Evolutionary conservation across 2,113 vertebrate genomes (phyloP).

Genomic region (Oxyura jamaicensis): DNA sequence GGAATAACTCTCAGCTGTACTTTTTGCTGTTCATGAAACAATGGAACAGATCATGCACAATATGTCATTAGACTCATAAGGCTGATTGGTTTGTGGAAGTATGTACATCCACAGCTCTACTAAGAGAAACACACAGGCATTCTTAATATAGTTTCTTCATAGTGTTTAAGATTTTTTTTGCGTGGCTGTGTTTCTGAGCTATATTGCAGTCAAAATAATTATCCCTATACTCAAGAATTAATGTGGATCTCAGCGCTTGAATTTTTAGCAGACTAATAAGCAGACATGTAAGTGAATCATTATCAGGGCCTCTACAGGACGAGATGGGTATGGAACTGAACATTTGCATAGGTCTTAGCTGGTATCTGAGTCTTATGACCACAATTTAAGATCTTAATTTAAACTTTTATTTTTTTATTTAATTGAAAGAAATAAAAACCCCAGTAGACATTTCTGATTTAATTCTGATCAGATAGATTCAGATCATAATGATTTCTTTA

Average conservation of each 20-base stretch:
- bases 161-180: background rate
- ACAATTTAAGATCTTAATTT: background rate
- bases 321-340: background rate
- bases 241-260: background rate
- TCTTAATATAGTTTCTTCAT: background rate
- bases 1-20: background rate
- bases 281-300: background rate
- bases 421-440: background rate
- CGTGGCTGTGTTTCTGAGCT: background rate
- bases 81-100: background rate
- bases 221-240: background rate
- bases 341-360: background rate
- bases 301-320: background rate
- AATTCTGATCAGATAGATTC: background rate
- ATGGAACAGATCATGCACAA: background rate
- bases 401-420: background rate
- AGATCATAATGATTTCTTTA: background rate
- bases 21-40: background rate
- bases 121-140: background rate
- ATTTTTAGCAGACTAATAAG: background rate
- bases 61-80: background rate
- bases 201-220: background rate
- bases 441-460: background rate
- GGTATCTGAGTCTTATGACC: background rate
- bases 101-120: background rate